Conservation (phyloP, 2,113 vertebrate species). For the Gorsachius goisagi region DNA sequence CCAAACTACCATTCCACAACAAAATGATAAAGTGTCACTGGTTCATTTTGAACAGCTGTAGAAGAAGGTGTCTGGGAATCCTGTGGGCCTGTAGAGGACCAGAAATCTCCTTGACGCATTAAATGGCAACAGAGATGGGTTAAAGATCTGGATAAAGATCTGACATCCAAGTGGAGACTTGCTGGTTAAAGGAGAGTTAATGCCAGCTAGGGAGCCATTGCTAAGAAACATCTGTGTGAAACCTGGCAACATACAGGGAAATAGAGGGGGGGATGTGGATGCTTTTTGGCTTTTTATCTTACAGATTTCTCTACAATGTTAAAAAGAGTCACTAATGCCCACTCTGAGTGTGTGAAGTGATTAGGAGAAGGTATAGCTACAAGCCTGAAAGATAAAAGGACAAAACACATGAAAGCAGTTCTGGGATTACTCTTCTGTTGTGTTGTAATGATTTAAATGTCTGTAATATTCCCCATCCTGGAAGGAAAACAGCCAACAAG, state of each 20-base stretch:
- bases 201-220: neutral
- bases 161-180: neutral
- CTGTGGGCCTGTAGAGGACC: neutral
- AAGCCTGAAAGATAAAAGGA: neutral
- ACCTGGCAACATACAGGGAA: neutral
- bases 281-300: neutral
- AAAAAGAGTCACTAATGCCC: neutral
- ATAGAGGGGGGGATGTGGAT: neutral
- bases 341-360: neutral
- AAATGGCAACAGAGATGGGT: neutral
- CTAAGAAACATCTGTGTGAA: neutral
- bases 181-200: neutral
- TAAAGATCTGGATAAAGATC: neutral
- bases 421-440: neutral
- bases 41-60: neutral
- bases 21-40: neutral
- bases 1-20: neutral
- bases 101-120: neutral
- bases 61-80: neutral
- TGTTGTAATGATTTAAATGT: neutral
- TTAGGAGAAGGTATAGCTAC: neutral
- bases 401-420: neutral
- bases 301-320: neutral
- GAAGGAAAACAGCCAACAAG: neutral
- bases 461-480: neutral